These are phyloP conservation scores for Brachypodius melanocephalos DNA, from an alignment of 2,113 vertebrate genomes.

Conservation along the genomic window DNA sequence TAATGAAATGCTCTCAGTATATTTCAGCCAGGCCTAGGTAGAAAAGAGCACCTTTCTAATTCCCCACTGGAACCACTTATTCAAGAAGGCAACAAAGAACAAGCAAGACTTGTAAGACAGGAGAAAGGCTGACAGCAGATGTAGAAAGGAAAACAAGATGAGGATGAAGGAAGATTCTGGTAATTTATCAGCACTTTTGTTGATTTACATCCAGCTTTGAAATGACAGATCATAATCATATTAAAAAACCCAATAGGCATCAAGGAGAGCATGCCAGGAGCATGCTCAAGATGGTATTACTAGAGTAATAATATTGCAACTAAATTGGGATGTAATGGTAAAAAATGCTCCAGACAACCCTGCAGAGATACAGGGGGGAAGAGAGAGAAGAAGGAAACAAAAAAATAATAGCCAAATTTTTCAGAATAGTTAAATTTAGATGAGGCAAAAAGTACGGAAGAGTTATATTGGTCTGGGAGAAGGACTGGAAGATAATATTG, in stretches of 20 bases:
- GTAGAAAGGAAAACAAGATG: background rate
- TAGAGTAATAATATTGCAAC: background rate
- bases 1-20: background rate
- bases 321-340: background rate
- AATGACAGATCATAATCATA: background rate
- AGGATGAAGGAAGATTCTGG: background rate
- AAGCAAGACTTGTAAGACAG: background rate
- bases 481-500: background rate
- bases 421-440: background rate
- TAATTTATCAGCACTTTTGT: background rate
- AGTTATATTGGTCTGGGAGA: background rate
- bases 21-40: background rate
- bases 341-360: background rate
- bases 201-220: background rate
- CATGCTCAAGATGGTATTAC: background rate
- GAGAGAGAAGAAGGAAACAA: background rate
- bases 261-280: background rate
- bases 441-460: background rate
- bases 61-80: background rate
- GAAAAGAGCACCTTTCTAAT: background rate
- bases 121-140: background rate
- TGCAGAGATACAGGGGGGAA: background rate
- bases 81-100: background rate
- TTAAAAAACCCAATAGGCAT: background rate
- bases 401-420: background rate